Percentiles rank a stretch among this genome's conserved stretches.
Evolutionary conservation across 2,797 vertebrate genomes (phyloP).

Genomic region (Sebastes iracundus): DNA sequence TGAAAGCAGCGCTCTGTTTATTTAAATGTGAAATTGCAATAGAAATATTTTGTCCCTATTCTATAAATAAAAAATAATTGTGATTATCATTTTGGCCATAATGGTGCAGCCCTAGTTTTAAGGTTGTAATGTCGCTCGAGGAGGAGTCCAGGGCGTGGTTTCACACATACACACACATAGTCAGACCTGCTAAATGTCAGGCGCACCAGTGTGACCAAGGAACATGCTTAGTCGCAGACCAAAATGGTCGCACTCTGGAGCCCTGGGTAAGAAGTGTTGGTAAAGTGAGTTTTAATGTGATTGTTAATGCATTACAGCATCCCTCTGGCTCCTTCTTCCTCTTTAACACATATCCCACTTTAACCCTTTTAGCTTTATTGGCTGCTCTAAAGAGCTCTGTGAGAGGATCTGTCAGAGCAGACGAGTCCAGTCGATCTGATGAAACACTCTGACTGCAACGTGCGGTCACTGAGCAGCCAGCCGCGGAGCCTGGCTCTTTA

Average conservation of each 20-base stretch:
- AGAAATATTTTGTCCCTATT: too few species aligned
- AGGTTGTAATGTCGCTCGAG: too few species aligned
- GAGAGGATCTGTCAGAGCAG: constrained; percentile 11
- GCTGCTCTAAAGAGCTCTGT: constrained; percentile 28
- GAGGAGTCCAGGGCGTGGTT: too few species aligned
- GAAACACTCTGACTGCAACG: not conserved
- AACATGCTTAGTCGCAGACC: too few species aligned
- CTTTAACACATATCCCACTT: constrained; percentile 24
- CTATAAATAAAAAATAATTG: too few species aligned
- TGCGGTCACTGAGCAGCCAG: not conserved
- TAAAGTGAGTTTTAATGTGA: constrained; percentile 17
- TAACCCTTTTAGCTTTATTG: constrained; percentile 39
- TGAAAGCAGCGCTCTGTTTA: too few species aligned
- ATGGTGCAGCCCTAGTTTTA: too few species aligned
- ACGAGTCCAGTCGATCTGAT: not conserved
- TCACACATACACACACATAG: too few species aligned
- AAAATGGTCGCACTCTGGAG: too few species aligned
- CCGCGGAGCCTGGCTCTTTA: not conserved
- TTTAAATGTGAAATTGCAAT: too few species aligned
- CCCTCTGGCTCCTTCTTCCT: not conserved
- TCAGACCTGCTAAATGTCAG: too few species aligned
- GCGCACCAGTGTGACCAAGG: accelerated
- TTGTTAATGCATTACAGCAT: constrained; percentile 6
- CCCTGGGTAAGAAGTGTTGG: not conserved
- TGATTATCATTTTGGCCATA: too few species aligned